A percentile compares a stretch with the other conserved stretches of the same genome.
phyloP scores from a whole-genome alignment of 2,797 vertebrate species.

The Anniella stebbinsi region DNA sequence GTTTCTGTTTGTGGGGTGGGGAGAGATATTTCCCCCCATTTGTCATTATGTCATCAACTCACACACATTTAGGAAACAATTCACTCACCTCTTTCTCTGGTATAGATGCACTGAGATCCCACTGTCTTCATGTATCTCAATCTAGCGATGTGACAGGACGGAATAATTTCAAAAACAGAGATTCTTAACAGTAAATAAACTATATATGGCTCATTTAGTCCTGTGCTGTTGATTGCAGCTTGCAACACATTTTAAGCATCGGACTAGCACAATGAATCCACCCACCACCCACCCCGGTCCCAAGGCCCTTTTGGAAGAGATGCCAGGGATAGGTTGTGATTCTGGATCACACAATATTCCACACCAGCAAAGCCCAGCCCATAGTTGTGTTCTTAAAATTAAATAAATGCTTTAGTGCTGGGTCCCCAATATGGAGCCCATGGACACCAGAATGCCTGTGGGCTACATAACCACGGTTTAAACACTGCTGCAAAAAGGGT shows the following conservation, averaged over 20 bases:
- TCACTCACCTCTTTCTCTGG: neutral
- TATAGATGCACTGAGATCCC: neutral
- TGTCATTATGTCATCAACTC: conserved; percentile 11
- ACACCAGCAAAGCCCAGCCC: neutral
- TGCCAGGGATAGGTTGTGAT: neutral
- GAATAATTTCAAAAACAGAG: conserved; percentile 2
- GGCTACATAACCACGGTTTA: too few relatives aligned
- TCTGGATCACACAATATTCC: neutral
- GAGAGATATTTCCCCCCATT: neutral
- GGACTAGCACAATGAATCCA: neutral
- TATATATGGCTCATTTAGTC: neutral
- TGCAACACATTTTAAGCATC: neutral
- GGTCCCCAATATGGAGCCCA: too few relatives aligned
- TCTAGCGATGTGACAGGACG: conserved; percentile 2
- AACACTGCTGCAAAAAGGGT: too few relatives aligned
- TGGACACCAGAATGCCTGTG: too few relatives aligned
- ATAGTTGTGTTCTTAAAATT: neutral
- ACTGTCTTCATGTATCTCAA: neutral
- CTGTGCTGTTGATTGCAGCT: neutral
- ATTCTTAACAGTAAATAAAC: neutral
- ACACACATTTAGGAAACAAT: conserved; percentile 13
- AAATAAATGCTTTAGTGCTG: neutral
- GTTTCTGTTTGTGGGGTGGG: neutral
- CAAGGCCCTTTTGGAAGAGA: neutral
- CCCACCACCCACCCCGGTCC: neutral